These are phyloP conservation scores for Martes martes DNA, from an alignment of 2,113 vertebrate genomes.

Conservation along the genomic window DNA sequence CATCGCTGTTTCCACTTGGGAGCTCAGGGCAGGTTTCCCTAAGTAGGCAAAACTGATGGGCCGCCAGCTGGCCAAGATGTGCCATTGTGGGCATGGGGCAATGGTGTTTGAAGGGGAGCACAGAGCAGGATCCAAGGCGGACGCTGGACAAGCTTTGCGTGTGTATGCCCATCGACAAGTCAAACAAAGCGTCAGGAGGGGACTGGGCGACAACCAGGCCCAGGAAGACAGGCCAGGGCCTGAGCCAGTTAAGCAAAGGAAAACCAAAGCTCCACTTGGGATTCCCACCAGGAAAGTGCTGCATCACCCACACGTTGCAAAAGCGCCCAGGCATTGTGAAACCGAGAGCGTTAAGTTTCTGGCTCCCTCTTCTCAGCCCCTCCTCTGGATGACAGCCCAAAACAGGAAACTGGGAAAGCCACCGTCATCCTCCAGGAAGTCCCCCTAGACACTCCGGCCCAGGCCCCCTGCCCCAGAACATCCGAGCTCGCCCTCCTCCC, in stretches of 20 bases:
- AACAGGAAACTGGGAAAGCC: neutral
- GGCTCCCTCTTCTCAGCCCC: neutral
- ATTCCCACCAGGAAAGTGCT: neutral
- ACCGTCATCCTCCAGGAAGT: neutral
- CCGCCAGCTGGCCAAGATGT: too few relatives aligned
- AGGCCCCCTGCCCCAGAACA: accelerated
- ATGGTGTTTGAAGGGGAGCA: accelerated
- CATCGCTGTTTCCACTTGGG: neutral
- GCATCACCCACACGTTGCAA: neutral
- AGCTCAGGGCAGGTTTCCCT: neutral
- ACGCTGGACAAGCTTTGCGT: neutral
- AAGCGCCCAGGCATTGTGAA: neutral
- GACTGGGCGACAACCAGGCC: neutral
- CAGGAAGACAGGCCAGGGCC: neutral
- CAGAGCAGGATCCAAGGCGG: neutral
- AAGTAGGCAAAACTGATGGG: neutral
- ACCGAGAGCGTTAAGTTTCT: neutral
- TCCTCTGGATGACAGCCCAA: neutral
- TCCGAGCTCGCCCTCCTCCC: neutral
- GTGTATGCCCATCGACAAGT: accelerated
- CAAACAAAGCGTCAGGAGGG: neutral
- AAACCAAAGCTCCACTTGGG: neutral
- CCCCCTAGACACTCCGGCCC: neutral
- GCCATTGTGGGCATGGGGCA: neutral
- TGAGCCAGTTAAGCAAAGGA: neutral